Conservation (phyloP, 2,113 vertebrate genomes). For the Sitta europaea region DNA sequence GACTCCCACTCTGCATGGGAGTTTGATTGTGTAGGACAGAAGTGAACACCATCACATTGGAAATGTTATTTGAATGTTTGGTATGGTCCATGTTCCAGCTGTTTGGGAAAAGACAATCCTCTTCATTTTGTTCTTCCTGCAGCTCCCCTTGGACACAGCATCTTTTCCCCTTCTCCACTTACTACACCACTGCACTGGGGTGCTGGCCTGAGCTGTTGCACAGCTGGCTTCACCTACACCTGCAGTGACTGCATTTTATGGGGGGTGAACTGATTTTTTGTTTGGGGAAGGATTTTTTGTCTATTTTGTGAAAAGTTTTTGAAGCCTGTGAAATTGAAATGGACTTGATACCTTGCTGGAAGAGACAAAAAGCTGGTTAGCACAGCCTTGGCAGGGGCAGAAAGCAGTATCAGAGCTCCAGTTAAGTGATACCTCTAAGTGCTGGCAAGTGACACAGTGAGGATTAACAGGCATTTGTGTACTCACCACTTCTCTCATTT, state of each 20-base stretch:
- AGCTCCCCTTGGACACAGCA: not conserved
- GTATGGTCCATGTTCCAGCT: not conserved
- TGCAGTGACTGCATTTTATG: not conserved
- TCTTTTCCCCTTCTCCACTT: not conserved
- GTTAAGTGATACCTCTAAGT: not conserved
- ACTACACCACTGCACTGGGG: not conserved
- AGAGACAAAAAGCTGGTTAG: not conserved
- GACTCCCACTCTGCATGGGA: not conserved
- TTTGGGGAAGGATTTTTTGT: not conserved
- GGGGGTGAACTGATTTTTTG: not conserved
- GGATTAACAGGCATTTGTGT: not conserved
- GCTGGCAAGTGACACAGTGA: not conserved
- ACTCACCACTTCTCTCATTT: not conserved
- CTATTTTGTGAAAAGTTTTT: not conserved
- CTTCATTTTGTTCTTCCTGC: not conserved
- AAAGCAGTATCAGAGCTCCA: not conserved
- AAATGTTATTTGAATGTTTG: not conserved
- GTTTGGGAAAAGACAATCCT: not conserved
- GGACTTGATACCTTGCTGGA: not conserved
- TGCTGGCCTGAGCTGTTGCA: not conserved
- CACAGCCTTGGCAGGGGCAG: not conserved
- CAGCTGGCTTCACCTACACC: not conserved
- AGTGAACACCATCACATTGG: not conserved
- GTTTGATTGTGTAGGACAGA: not conserved
- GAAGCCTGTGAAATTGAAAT: not conserved